phyloP scores from a whole-genome alignment of 2,113 vertebrate species.

The Petromus typicus region DNA sequence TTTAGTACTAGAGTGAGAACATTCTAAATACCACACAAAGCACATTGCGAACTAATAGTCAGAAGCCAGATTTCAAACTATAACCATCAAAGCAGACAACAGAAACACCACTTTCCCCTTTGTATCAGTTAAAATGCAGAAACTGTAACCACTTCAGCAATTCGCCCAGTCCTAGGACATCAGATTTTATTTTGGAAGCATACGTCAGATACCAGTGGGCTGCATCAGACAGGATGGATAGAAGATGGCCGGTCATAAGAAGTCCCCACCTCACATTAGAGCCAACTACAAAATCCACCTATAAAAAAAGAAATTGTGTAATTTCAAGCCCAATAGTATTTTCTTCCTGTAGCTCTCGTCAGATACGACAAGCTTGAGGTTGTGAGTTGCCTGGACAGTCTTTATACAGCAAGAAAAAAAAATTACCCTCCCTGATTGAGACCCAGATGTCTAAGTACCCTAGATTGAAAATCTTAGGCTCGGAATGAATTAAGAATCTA shows the following conservation, averaged over 20 bases:
- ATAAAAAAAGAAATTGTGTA: neutral
- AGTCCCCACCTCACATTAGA: neutral
- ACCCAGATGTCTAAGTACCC: neutral
- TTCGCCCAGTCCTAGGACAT: neutral
- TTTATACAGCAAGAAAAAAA: neutral
- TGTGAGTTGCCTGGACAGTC: neutral
- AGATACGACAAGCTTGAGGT: neutral
- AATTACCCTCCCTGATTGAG: neutral
- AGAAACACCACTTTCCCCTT: neutral
- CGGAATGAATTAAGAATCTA: neutral
- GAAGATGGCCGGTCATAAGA: neutral
- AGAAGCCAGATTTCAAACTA: neutral
- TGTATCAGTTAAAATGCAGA: neutral
- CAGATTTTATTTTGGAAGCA: neutral
- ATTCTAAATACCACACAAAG: neutral
- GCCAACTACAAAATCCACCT: neutral
- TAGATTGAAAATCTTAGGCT: neutral
- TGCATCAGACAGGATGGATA: neutral
- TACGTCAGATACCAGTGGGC: neutral
- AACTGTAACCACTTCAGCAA: neutral
- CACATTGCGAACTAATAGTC: neutral
- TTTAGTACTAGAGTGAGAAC: neutral
- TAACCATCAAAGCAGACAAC: neutral
- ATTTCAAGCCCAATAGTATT: neutral
- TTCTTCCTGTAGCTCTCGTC: neutral